These are phyloP conservation scores for Dryomyza anilis DNA, from an alignment of 2,888 invertebrate genomes.

Conservation along the genomic window DNA sequence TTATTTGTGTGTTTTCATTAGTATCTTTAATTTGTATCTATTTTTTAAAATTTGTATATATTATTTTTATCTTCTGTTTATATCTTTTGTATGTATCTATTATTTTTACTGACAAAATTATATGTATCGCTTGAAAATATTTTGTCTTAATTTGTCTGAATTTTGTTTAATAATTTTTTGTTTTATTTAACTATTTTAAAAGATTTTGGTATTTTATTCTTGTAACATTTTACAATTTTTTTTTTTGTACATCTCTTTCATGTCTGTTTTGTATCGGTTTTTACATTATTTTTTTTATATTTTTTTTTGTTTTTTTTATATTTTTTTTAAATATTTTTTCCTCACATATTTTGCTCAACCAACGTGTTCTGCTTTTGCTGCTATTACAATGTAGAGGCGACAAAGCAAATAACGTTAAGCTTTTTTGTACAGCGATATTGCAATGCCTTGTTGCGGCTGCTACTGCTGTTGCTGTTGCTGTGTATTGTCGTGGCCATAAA, in stretches of 20 bases:
- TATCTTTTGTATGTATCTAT: no score
- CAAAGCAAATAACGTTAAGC: slow-evolving; percentile 1
- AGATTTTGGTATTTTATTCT: neutral
- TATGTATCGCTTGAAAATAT: no score
- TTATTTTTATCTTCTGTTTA: no score
- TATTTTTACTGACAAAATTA: no score
- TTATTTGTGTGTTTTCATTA: no score
- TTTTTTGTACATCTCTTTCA: neutral
- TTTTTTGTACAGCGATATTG: neutral
- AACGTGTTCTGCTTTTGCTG: neutral
- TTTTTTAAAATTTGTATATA: neutral
- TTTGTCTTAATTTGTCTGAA: no score
- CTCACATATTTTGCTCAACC: neutral
- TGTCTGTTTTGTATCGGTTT: neutral
- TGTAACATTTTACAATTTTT: neutral
- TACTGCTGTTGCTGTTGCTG: neutral
- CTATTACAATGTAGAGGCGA: neutral
- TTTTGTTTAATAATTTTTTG: neutral
- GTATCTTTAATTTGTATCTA: neutral
- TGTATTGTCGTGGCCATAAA: slow-evolving; percentile 11
- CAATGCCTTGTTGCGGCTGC: neutral
- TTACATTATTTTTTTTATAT: neutral
- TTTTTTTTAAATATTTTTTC: neutral
- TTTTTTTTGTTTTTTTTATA: neutral
- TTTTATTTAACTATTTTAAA: neutral